Evolutionary conservation across 2,113 vertebrate species (phyloP).

Genomic region (Rhinichthys klamathensis): DNA sequence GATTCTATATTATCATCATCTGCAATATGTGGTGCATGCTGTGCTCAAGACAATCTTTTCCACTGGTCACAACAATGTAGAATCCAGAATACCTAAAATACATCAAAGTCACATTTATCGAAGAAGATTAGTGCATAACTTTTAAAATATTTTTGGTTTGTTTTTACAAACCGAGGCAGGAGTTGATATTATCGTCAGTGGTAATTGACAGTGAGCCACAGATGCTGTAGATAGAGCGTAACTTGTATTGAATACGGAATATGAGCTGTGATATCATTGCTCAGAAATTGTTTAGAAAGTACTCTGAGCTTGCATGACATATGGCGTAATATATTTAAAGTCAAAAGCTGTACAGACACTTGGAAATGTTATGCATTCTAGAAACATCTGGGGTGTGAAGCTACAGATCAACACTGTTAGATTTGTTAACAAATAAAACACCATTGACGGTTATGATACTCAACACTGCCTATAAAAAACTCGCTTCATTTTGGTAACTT

Average conservation of each 20-base stretch:
- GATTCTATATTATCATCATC: background rate
- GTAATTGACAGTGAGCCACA: conserved; percentile 9
- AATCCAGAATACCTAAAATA: background rate
- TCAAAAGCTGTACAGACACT: conserved; percentile 36
- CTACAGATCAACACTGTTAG: conserved; percentile 70
- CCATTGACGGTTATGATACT: conserved; percentile 25
- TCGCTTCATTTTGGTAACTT: background rate
- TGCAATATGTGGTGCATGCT: background rate
- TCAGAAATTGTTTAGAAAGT: conserved; percentile 38
- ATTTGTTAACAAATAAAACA: conserved; percentile 66
- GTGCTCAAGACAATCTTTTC: conserved; percentile 1
- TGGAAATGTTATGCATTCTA: conserved; percentile 53
- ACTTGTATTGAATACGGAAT: background rate
- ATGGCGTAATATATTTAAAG: conserved; percentile 22
- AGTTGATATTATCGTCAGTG: background rate
- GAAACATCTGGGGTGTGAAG: conserved; percentile 63
- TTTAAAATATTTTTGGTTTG: background rate
- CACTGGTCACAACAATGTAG: background rate
- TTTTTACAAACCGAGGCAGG: background rate
- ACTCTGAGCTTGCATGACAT: conserved; percentile 27
- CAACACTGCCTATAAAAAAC: background rate
- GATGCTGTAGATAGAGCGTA: background rate
- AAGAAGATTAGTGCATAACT: background rate
- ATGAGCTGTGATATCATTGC: conserved; percentile 28
- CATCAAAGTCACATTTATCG: background rate